Evolutionary conservation across 2,888 invertebrate genomes (phyloP).

Genomic region (Spodoptera picta): DNA sequence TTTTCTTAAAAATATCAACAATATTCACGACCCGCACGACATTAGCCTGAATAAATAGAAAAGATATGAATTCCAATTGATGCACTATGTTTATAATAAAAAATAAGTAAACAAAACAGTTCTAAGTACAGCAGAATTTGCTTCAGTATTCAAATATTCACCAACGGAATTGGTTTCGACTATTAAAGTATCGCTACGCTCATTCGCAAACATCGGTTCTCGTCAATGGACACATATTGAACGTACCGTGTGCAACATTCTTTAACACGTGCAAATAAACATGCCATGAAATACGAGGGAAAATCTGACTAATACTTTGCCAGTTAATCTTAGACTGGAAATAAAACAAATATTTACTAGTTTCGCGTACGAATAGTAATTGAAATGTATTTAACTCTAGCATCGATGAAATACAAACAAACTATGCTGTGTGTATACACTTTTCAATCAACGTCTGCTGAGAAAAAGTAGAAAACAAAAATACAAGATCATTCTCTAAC

Average conservation of each 20-base stretch:
- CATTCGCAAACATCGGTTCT: slow-evolving; percentile 2
- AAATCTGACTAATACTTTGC: slow-evolving; percentile 22
- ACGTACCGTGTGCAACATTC: slow-evolving; percentile 48
- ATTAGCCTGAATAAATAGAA: too few species aligned
- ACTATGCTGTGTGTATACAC: background rate
- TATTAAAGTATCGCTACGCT: slow-evolving; percentile 35
- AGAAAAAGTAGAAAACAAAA: slow-evolving; percentile 2
- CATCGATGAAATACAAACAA: slow-evolving; percentile 3
- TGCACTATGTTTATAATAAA: too few species aligned
- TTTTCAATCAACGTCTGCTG: background rate
- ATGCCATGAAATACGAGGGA: slow-evolving; percentile 25
- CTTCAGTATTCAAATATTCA: background rate
- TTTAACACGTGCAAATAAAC: slow-evolving; percentile 25
- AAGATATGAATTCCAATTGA: too few species aligned
- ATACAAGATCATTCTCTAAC: background rate
- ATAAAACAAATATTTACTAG: slow-evolving; percentile 22
- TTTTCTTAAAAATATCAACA: too few species aligned
- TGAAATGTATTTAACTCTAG: background rate
- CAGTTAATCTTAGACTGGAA: slow-evolving; percentile 21
- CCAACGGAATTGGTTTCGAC: slow-evolving; percentile 24
- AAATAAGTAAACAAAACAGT: too few species aligned
- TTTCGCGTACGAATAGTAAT: too few species aligned
- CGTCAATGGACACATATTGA: slow-evolving; percentile 18
- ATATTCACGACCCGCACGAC: too few species aligned
- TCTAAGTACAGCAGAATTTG: too few species aligned